These are phyloP conservation scores for Fabriciana adippe DNA, from an alignment of 2,888 invertebrate genomes.

Conservation along the genomic window DNA sequence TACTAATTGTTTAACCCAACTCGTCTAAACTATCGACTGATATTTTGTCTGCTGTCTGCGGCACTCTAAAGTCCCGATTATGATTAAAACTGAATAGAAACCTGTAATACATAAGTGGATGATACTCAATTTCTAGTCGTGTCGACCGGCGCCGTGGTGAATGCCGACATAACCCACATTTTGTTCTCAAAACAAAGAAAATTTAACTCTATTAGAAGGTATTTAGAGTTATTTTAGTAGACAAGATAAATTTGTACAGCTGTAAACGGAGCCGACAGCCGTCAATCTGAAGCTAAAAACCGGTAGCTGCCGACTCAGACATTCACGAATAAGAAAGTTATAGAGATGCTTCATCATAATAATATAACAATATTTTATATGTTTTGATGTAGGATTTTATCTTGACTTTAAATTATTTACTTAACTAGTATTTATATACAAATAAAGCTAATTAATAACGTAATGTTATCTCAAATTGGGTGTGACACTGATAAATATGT, in stretches of 20 bases:
- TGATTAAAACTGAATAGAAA: slow-evolving; percentile 77
- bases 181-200: slow-evolving; percentile 39
- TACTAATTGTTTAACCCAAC: no score
- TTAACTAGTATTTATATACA: no score
- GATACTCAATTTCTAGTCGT: slow-evolving; percentile 77
- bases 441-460: no score
- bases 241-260: slow-evolving; percentile 52
- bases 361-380: neutral
- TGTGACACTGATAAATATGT: no score
- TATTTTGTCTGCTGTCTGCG: no score
- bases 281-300: slow-evolving; percentile 81
- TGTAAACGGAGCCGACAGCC: slow-evolving; percentile 79
- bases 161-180: slow-evolving; percentile 53
- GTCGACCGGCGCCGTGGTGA: slow-evolving; percentile 76
- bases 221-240: slow-evolving; percentile 39
- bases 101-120: slow-evolving; percentile 79
- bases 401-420: slow-evolving; percentile 12
- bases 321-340: slow-evolving; percentile 72
- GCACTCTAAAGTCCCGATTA: slow-evolving; percentile 61
- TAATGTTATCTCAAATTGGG: no score
- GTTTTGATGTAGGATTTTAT: slow-evolving; percentile 24
- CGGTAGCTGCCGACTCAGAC: slow-evolving; percentile 77
- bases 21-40: no score
- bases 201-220: slow-evolving; percentile 44
- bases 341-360: slow-evolving; percentile 53